Evolutionary conservation across 2,888 invertebrate genomes (phyloP).

Genomic region (Melinaea menophilus): DNA sequence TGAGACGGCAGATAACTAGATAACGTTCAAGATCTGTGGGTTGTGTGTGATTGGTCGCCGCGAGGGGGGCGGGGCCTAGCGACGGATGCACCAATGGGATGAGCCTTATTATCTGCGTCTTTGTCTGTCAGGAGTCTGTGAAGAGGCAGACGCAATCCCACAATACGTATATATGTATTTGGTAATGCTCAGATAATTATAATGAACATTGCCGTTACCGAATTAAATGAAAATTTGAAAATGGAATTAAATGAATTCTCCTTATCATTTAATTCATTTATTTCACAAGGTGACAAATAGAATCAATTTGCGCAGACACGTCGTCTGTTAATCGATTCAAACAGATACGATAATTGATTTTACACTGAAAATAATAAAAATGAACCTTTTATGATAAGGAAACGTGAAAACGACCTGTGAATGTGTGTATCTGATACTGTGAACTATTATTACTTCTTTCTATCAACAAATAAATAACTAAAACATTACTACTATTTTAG

Average conservation of each 20-base stretch:
- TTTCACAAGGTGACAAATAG: constrained; percentile 62
- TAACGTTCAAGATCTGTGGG: constrained; percentile 78
- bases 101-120: constrained; percentile 75
- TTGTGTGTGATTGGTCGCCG: constrained; percentile 61
- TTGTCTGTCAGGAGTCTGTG: constrained; percentile 76
- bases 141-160: not conserved
- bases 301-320: constrained; percentile 74
- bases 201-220: too few species aligned
- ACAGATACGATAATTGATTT: constrained; percentile 30
- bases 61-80: constrained; percentile 66
- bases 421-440: not conserved
- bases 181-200: too few species aligned
- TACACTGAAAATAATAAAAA: constrained; percentile 34
- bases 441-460: too few species aligned
- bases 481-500: too few species aligned
- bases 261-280: constrained; percentile 7
- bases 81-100: constrained; percentile 80
- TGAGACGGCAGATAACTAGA: constrained; percentile 77
- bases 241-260: not conserved
- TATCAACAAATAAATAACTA: too few species aligned
- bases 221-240: not conserved
- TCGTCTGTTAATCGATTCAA: constrained; percentile 63
- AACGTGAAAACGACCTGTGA: constrained; percentile 16
- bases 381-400: constrained; percentile 28
- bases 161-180: not conserved